Percentiles rank a stretch among this genome's conserved stretches.
Conservation (phyloP, 2,113 vertebrate species). For the Papio anubis region DNA sequence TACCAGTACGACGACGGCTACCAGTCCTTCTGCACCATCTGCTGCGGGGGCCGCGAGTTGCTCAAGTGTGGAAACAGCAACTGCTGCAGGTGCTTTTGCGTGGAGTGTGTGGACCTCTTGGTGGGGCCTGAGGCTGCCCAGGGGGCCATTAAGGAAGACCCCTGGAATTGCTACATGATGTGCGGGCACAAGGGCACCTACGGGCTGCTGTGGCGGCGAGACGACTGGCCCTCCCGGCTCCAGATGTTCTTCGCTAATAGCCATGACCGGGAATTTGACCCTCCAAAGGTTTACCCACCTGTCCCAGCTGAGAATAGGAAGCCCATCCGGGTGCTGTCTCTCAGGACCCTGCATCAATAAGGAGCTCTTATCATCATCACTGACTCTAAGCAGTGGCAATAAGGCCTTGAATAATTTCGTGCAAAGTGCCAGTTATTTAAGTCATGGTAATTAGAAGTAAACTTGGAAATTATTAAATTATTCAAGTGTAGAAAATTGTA, state of each 20-base stretch:
- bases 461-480: slow-evolving; percentile 30
- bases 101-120: slow-evolving; percentile 96
- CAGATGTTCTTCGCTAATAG: slow-evolving; percentile 99
- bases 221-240: slow-evolving; percentile 95
- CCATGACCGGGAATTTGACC: slow-evolving; percentile 97
- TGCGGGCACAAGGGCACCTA: slow-evolving; percentile 90
- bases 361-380: not conserved
- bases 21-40: slow-evolving; percentile 98
- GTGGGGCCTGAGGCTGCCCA: slow-evolving; percentile 95
- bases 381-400: not conserved
- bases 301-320: slow-evolving; percentile 95
- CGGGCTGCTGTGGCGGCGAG: slow-evolving; percentile 91
- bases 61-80: slow-evolving; percentile 99
- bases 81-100: slow-evolving; percentile 98
- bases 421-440: not conserved
- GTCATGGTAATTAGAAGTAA: not conserved
- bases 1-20: slow-evolving; percentile 98
- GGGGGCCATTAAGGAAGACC: slow-evolving; percentile 97
- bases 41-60: slow-evolving; percentile 95
- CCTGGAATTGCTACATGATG: slow-evolving; percentile 98
- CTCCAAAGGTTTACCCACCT: slow-evolving; percentile 93
- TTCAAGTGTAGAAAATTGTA: not conserved
- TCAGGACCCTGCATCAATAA: slow-evolving; percentile 46
- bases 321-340: slow-evolving; percentile 94
- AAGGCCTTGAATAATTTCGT: not conserved